Evolutionary conservation across 2,797 vertebrate species (phyloP).

Genomic region (Onychomys leucogaster): DNA sequence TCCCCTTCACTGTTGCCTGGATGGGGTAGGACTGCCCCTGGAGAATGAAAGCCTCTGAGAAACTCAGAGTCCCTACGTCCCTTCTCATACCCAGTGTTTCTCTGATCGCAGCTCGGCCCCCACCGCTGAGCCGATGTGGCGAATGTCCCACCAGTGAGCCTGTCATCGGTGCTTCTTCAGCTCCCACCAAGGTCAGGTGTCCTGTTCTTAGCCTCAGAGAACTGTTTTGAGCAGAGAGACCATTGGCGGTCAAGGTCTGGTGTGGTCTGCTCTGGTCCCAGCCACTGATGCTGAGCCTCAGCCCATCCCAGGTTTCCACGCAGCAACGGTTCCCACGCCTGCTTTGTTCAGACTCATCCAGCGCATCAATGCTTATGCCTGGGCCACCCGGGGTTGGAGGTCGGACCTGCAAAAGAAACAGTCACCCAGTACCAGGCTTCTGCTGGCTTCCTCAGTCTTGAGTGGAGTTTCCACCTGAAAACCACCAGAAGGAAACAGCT

Average conservation of each 20-base stretch:
- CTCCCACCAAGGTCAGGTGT: neutral
- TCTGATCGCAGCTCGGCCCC: neutral
- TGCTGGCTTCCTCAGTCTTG: neutral
- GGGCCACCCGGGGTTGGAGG: neutral
- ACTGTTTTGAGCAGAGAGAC: neutral
- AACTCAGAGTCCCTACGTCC: neutral
- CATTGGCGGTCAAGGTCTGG: neutral
- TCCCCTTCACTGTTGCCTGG: neutral
- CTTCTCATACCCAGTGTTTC: neutral
- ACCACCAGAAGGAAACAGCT: neutral
- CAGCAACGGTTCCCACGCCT: neutral
- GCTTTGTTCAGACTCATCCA: neutral
- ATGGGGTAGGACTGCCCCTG: accelerated
- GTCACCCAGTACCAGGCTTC: neutral
- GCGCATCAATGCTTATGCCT: neutral
- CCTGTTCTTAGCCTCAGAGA: neutral
- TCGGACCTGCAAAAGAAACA: neutral
- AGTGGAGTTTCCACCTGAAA: neutral
- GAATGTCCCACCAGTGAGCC: neutral
- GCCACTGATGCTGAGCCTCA: neutral
- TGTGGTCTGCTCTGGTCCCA: neutral
- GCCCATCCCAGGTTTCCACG: neutral
- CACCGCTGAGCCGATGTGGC: neutral
- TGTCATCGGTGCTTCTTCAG: neutral
- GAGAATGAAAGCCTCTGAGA: neutral